These are phyloP conservation scores for Eugnorisma glareosa DNA, from an alignment of 2,888 invertebrate species.

Conservation along the genomic window DNA sequence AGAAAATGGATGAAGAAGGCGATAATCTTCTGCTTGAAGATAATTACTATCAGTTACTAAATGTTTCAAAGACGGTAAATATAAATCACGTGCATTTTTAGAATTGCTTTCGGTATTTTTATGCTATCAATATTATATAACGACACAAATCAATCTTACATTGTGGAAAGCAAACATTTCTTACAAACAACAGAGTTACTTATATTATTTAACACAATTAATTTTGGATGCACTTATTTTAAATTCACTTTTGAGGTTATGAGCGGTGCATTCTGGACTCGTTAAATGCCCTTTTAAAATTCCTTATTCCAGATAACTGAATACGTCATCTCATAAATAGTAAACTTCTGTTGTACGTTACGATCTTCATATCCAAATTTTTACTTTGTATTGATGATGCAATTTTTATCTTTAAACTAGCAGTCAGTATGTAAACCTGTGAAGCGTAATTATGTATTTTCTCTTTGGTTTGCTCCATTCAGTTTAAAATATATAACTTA, in stretches of 20 bases:
- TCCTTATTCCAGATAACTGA: background rate
- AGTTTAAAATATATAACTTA: background rate
- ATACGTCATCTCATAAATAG: background rate
- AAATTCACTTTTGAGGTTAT: conserved; percentile 71
- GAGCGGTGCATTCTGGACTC: conserved; percentile 53
- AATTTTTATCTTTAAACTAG: conserved; percentile 41
- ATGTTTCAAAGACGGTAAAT: conserved; percentile 95
- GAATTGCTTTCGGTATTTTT: conserved; percentile 72
- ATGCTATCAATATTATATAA: conserved; percentile 74
- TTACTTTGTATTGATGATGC: conserved; percentile 43
- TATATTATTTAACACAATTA: background rate
- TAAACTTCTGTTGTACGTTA: background rate
- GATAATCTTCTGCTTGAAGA: conserved; percentile 93
- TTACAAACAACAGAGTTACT: conserved; percentile 4
- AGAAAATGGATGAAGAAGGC: conserved; percentile 92
- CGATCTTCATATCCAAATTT: background rate
- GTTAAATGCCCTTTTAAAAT: background rate
- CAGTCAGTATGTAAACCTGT: background rate
- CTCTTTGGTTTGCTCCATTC: background rate
- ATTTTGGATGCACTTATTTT: conserved; percentile 24
- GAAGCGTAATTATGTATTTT: background rate
- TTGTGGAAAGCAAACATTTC: conserved; percentile 19
- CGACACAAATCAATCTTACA: conserved; percentile 53
- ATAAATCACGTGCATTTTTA: conserved; percentile 77
- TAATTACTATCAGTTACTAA: conserved; percentile 97